A percentile compares a stretch with the other conserved stretches of the same genome.
Evolutionary conservation across 1,140 invertebrate species (phyloP).

Genomic region (Nephila pilipes): DNA sequence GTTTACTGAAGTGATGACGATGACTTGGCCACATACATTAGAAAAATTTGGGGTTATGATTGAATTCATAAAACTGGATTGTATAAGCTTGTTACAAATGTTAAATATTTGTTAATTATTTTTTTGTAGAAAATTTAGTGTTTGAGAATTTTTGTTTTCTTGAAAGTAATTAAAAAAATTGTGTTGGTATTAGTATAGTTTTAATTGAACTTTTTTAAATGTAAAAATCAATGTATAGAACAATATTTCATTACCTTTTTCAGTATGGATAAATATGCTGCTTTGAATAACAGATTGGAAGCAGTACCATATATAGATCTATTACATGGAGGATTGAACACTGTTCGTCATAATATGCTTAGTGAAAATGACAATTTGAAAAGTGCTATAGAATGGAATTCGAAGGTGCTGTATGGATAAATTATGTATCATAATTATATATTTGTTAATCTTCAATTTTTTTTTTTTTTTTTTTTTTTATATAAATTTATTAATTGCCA

Average conservation of each 20-base stretch:
- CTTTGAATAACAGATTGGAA: constrained; percentile 8
- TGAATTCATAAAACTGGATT: too few relatives aligned
- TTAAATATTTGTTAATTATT: too few relatives aligned
- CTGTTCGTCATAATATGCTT: background rate
- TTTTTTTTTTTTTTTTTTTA: too few relatives aligned
- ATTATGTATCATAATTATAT: background rate
- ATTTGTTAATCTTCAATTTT: background rate
- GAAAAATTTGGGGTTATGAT: too few relatives aligned
- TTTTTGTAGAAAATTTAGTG: too few relatives aligned
- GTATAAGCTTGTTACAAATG: too few relatives aligned
- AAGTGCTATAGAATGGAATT: constrained; percentile 17
- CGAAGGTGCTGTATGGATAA: background rate
- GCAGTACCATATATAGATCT: constrained; percentile 28
- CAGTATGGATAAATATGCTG: constrained; percentile 2
- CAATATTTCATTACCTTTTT: background rate
- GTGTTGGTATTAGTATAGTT: background rate
- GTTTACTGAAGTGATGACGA: too few relatives aligned
- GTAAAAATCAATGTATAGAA: background rate
- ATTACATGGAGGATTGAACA: background rate
- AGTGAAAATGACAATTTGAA: background rate
- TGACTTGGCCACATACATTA: too few relatives aligned
- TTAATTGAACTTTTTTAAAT: background rate
- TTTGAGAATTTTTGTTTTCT: background rate
- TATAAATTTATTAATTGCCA: background rate
- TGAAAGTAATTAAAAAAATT: background rate